These are phyloP conservation scores for Girardinichthys multiradiatus DNA, from an alignment of 2,113 vertebrate species.

Conservation along the genomic window DNA sequence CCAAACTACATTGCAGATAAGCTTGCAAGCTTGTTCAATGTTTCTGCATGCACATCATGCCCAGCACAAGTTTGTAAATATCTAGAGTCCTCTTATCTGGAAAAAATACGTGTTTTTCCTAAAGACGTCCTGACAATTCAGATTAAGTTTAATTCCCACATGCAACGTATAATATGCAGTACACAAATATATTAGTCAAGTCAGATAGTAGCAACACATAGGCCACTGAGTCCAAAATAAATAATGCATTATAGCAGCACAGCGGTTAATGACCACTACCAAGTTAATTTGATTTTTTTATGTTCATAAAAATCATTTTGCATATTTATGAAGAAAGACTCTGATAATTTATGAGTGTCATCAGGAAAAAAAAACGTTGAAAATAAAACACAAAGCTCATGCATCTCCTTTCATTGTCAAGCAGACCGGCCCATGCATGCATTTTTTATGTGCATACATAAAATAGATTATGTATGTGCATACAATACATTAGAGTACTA, in stretches of 20 bases:
- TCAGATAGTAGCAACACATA: background rate
- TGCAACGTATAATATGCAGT: constrained; percentile 16
- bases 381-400: constrained; percentile 19
- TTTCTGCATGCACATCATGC: constrained; percentile 12
- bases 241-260: constrained; percentile 13
- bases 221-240: background rate
- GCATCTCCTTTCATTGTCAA: constrained; percentile 37
- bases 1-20: background rate
- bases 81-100: background rate
- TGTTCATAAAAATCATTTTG: background rate
- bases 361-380: background rate
- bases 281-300: background rate
- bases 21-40: background rate
- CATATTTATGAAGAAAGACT: constrained; percentile 4
- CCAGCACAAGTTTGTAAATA: background rate
- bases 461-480: constrained; percentile 21
- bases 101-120: background rate
- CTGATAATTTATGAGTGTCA: background rate
- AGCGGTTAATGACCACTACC: background rate
- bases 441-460: constrained; percentile 63
- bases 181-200: constrained; percentile 17
- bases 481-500: constrained; percentile 14
- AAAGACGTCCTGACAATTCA: no score
- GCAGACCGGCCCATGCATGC: constrained; percentile 55
- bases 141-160: background rate